These are phyloP conservation scores for Passer domesticus DNA, from an alignment of 2,113 vertebrate genomes.

Conservation along the genomic window DNA sequence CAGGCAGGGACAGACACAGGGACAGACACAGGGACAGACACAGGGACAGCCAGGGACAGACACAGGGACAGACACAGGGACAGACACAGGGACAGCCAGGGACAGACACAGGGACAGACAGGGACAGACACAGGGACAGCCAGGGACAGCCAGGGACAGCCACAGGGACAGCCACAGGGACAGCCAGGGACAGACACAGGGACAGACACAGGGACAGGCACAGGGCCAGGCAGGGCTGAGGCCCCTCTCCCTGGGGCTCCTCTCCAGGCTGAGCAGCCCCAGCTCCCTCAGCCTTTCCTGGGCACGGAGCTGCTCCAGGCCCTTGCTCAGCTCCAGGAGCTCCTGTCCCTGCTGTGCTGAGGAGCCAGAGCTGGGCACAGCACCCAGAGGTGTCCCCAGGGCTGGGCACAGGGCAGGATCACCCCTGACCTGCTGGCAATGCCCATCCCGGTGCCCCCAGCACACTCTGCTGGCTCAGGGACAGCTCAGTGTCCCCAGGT, in stretches of 20 bases:
- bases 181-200: too few relatives aligned
- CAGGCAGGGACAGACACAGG: too few relatives aligned
- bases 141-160: neutral
- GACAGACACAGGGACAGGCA: too few relatives aligned
- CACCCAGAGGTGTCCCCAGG: neutral
- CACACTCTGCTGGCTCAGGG: neutral
- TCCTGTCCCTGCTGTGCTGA: neutral
- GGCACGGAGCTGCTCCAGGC: neutral
- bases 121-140: neutral
- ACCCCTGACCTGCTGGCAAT: neutral
- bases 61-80: too few relatives aligned
- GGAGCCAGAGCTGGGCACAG: neutral
- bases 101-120: too few relatives aligned
- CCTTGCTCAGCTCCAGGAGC: neutral
- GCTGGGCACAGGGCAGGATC: neutral
- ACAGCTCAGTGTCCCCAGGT: neutral
- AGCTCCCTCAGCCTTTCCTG: neutral
- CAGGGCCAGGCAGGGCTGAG: neutral
- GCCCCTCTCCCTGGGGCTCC: neutral
- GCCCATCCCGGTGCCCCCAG: fast-evolving
- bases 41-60: too few relatives aligned
- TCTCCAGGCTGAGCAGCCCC: neutral
- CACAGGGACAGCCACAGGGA: neutral
- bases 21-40: too few relatives aligned
- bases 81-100: too few relatives aligned